Evolutionary conservation across 2,113 vertebrate species (phyloP), one percentile per base, ranked within the genome.

Genomic region (Callopanchax toddi): DNA sequence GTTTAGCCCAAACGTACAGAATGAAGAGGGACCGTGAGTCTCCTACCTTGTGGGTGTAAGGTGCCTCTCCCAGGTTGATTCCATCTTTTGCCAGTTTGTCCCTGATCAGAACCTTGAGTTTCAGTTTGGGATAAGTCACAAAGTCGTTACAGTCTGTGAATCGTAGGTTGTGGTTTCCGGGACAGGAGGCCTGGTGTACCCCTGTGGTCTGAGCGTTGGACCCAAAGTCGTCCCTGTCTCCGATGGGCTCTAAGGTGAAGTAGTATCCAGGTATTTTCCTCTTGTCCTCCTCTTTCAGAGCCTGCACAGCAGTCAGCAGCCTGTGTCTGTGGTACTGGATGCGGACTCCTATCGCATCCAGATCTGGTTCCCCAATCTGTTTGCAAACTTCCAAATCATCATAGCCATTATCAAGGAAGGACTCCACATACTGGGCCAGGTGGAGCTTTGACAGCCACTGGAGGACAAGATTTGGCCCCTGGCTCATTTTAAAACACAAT

Each of bases 381-480:
- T 97, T 98, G 77, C 97, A 99, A 6, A 99, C 97, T 83, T 99
- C 97, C 91, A 99, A 76, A 70, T 99, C 97, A 53, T 99, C 97
- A 51, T 99, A 99, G 21, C 97, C 97, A 56, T 99, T 99, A 56
- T 99, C 97, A 40, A 99, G 89, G 84, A 99, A 99, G 2, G 96
- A 91, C 83, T 99, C 96, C 3, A 94, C 92, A 49, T 99, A 99
- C 82, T 97, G 96, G 20, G 92, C 75, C 43, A 99, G 92, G 76
- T 96, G 93, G 60, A 99, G 92, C 78, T 93, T 93, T 46, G 90
- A 94, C 58, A 99, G 93, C 97, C 97, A 99, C 87, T 98, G 95
- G 63, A 94, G 96, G 22, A 99, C 96, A 56, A 99, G 92, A 73
- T 92, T 92, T 63, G 94, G 82, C 10, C 92, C 92, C 22, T 85